phyloP scores from a whole-genome alignment of 2,888 invertebrate species.

The Eilema sororculum region DNA sequence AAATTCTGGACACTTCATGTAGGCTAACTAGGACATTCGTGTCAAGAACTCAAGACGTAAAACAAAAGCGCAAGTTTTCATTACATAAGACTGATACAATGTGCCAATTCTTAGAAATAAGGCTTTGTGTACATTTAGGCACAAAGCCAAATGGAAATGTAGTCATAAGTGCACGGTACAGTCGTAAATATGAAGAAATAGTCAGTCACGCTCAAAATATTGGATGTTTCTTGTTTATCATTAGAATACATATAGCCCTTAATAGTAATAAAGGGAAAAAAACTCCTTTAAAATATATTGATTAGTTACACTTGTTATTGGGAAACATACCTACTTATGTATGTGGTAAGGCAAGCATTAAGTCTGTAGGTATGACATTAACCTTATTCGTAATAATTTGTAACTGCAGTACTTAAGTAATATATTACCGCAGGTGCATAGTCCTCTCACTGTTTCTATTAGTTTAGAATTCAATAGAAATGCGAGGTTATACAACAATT shows the following conservation, averaged over 20 bases:
- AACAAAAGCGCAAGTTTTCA: background rate
- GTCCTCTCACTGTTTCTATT: slow-evolving; percentile 36
- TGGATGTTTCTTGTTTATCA: background rate
- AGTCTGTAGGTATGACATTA: slow-evolving; percentile 31
- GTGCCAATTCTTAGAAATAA: background rate
- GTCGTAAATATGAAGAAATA: no score
- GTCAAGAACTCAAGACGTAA: slow-evolving; percentile 5
- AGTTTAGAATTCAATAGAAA: slow-evolving; percentile 30
- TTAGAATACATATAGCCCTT: no score
- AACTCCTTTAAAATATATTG: background rate
- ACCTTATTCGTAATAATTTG: slow-evolving; percentile 38
- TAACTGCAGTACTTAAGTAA: slow-evolving; percentile 15
- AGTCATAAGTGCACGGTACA: background rate
- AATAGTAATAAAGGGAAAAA: no score
- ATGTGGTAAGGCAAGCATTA: background rate
- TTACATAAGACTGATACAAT: slow-evolving; percentile 14
- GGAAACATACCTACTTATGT: background rate
- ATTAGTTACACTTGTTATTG: background rate
- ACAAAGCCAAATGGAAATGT: slow-evolving; percentile 13
- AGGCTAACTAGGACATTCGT: slow-evolving; percentile 11
- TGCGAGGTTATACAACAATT: slow-evolving; percentile 29
- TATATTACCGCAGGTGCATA: slow-evolving; percentile 37
- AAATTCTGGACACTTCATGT: background rate
- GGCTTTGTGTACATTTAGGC: slow-evolving; percentile 17
- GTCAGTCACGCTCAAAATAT: no score